A percentile compares a stretch with the other conserved stretches of the same genome.
Evolutionary conservation across 2,113 vertebrate species (phyloP).

Genomic region (Perca fluviatilis): DNA sequence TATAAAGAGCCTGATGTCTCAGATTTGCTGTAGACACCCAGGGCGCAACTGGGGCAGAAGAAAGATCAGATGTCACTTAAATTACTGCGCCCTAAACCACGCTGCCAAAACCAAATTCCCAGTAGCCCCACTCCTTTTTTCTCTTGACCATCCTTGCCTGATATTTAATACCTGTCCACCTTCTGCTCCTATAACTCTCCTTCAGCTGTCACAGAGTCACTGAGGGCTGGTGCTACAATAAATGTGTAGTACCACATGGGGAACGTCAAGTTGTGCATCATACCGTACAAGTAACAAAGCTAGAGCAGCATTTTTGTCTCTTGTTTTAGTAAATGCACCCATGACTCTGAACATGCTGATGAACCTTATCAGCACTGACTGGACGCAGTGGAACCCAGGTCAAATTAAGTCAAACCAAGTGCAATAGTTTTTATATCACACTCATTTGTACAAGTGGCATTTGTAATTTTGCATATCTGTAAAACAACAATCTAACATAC

Average conservation of each 20-base stretch:
- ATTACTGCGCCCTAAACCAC: slow-evolving; percentile 5
- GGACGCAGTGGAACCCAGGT: not conserved
- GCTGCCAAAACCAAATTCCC: slow-evolving; percentile 26
- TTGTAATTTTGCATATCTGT: not conserved
- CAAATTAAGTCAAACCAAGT: slow-evolving; percentile 8
- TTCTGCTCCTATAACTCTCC: slow-evolving; percentile 7
- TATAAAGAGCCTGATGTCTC: slow-evolving; percentile 19
- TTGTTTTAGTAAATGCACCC: not conserved
- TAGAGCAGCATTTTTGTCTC: not conserved
- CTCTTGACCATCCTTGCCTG: slow-evolving; percentile 10
- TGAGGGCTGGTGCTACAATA: not conserved
- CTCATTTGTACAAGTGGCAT: not conserved
- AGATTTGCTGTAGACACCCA: not conserved
- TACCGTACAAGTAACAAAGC: not conserved
- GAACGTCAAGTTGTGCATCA: not conserved
- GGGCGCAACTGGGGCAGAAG: not conserved
- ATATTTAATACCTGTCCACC: slow-evolving; percentile 35
- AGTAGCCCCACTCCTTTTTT: slow-evolving; percentile 1
- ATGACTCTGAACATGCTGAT: not conserved
- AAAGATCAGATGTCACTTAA: slow-evolving; percentile 41
- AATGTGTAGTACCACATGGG: not conserved
- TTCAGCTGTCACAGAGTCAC: slow-evolving; percentile 39
- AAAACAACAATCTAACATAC: not conserved
- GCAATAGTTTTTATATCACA: not conserved
- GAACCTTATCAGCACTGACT: too few species aligned